Evolutionary conservation across 2,888 invertebrate genomes (phyloP).

Genomic region (Philonicus albiceps): DNA sequence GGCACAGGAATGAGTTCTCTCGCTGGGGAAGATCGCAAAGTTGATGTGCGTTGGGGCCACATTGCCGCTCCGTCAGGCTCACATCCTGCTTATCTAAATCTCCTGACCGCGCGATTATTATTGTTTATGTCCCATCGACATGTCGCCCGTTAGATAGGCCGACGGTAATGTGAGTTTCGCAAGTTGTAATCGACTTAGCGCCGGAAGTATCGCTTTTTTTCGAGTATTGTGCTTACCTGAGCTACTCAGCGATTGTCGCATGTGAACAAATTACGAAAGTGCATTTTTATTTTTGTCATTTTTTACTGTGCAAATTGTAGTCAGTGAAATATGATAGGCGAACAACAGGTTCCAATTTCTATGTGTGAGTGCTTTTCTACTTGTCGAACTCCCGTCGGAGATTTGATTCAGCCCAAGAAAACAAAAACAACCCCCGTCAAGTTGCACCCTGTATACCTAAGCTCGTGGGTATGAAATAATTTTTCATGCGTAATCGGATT

Average conservation of each 20-base stretch:
- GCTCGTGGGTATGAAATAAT: conserved; percentile 3
- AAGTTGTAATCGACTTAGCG: background rate
- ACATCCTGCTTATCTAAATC: conserved; percentile 43
- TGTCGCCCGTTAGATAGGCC: conserved; percentile 6
- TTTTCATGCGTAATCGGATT: conserved; percentile 41
- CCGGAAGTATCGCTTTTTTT: background rate
- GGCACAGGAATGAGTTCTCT: conserved; percentile 9
- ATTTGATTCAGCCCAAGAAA: background rate
- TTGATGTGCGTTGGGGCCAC: background rate
- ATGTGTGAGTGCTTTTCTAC: conserved; percentile 57
- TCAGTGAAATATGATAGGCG: conserved; percentile 57
- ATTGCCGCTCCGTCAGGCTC: conserved; percentile 35
- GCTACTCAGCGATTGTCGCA: background rate
- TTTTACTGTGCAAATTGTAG: background rate
- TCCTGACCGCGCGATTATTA: conserved; percentile 42
- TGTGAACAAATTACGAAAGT: conserved; percentile 31
- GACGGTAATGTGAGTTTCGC: conserved; percentile 33
- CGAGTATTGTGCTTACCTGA: background rate
- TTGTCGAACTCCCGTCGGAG: conserved; percentile 14
- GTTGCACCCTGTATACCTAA: background rate
- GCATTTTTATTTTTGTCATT: background rate
- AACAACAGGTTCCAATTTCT: conserved; percentile 60
- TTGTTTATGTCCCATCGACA: conserved; percentile 45
- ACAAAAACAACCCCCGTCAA: background rate
- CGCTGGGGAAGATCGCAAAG: conserved; percentile 1